Base-by-base conservation (phyloP, 2,113 vertebrate species). In the Chaetorhynchus papuensis region DNA sequence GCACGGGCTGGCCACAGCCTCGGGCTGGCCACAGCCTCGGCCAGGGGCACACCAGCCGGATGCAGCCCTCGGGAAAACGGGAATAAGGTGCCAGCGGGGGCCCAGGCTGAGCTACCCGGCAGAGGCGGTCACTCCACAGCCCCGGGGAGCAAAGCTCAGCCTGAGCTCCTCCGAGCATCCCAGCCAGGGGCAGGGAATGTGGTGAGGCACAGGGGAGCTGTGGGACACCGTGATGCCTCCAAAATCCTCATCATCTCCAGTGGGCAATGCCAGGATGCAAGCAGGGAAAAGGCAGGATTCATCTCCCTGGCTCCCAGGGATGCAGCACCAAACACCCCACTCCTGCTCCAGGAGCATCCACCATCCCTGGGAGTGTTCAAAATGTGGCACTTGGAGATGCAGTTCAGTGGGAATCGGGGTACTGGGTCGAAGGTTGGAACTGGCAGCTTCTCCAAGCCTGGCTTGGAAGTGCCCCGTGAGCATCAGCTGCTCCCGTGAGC, bases 361-460 rank as follows among this genome's bases (percentile, higher is more conserved):
- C 4, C 17, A 11, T 1, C 54, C 60, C 61, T 41, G 41, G 23
- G 1, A 8, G 37, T 8, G n/a, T 3, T 26, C 4, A 0, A 4
- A 31, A 5, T 13, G 86, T 11, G 44, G 27, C 86, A 18, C 59
- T 31, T 5, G 33, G 76, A 8, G 54, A 15, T 4, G 0, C 0
- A 17, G 3, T 14, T 56, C 2, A 5, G 13, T 63, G 71, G 63
- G 7, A 61, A 50, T 8, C 63, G 41, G n/a, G 30, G 13, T 4
- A 0, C n/a, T 53, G 0, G 2, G 30, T 11, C 6, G 3, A 4
- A 61, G 26, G 53, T 0, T 42, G 87, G 31, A 7, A 10, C 57
- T 24, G 64, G 75, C 81, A 83, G 87, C 78, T n/a, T 41, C 87
- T 81, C 68, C 83, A 27, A 24, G 90, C 50, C 76, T 17, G 69